Evolutionary conservation across 2,888 invertebrate genomes (phyloP).

Genomic region (Eledone cirrhosa): DNA sequence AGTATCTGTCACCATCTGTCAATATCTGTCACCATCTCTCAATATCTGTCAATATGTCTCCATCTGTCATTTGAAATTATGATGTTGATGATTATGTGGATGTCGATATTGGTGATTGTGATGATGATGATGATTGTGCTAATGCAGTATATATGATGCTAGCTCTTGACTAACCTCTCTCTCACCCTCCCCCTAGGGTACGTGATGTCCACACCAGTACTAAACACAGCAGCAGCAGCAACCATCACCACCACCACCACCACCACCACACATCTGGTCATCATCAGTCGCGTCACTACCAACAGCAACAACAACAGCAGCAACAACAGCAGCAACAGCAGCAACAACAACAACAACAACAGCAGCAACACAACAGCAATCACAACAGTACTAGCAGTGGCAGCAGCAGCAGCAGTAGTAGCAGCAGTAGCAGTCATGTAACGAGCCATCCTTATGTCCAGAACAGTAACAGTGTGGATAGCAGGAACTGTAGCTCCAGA

Average conservation of each 20-base stretch:
- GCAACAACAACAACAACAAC: background rate
- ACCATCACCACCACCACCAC: too few relatives aligned
- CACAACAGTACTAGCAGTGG: slow-evolving; percentile 32
- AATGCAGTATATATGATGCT: too few relatives aligned
- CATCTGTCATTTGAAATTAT: too few relatives aligned
- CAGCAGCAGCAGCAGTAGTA: slow-evolving; percentile 30
- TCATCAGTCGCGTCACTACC: background rate
- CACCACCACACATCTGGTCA: too few relatives aligned
- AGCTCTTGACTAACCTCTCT: too few relatives aligned
- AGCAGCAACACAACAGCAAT: background rate
- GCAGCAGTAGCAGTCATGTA: slow-evolving; percentile 5
- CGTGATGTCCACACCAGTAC: slow-evolving; percentile 26
- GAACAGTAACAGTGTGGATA: slow-evolving; percentile 26
- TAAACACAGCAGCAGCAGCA: slow-evolving; percentile 7
- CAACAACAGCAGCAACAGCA: background rate
- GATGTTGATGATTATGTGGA: too few relatives aligned
- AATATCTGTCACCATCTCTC: too few relatives aligned
- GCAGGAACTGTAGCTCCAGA: slow-evolving; percentile 27
- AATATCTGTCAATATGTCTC: too few relatives aligned
- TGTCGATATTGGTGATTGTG: too few relatives aligned
- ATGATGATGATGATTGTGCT: too few relatives aligned
- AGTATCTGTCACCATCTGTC: too few relatives aligned
- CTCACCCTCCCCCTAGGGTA: background rate
- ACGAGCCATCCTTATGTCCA: slow-evolving; percentile 23
- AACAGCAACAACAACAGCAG: background rate